Base-by-base conservation (phyloP, 2,888 invertebrate genomes). In the Zaprionus lineosus region DNA sequence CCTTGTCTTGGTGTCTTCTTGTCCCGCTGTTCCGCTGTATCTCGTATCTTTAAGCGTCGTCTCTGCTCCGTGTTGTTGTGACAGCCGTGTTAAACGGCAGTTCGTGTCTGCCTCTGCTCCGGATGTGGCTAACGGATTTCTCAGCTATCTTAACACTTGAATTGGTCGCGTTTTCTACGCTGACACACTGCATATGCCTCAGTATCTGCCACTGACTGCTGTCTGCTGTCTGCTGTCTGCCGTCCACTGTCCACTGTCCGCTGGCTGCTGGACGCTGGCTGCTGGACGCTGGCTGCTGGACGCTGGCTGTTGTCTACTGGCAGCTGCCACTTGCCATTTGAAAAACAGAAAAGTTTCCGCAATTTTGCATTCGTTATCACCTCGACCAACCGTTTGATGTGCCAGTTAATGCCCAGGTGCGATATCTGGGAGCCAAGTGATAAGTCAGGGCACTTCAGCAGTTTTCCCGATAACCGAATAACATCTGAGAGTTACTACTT, bases 341-440 rank as follows among this genome's bases (percentile, higher is more conserved):
- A 24, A 40, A n/a, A 69, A 21, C 19, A 29, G 31, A 58, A 69
- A 78, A 63, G 40, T 81, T 77, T 84, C 84, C 77, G 77, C 70
- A 77, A 77, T 62, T 77, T 71, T 67, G 41, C 81, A 77, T 73
- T 75, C 57, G 82, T 84, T 81, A 84, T 84, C 84, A 78, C 75
- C 62, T 77, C 28, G 31, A 29, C 34, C 43, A 31, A 71, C 46
- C 71, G 71, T 62, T 81, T 68, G 47, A 74, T 81, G 76, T 66
- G 78, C 64, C 73, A 82, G 63, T 64, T 52, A 55, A 24, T 14
- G 41, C 36, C 37, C 52, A 69, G 68, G 71, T 76, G 81, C 46
- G 57, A 76, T 81, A 81, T 59, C 57, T 48, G 57, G 37, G 12
- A 34, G 43, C 37, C 14, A 24, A 39, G 47, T 18, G 61, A 66